Evolutionary conservation across 2,888 invertebrate genomes (phyloP).

Genomic region (Spilarctia lutea): DNA sequence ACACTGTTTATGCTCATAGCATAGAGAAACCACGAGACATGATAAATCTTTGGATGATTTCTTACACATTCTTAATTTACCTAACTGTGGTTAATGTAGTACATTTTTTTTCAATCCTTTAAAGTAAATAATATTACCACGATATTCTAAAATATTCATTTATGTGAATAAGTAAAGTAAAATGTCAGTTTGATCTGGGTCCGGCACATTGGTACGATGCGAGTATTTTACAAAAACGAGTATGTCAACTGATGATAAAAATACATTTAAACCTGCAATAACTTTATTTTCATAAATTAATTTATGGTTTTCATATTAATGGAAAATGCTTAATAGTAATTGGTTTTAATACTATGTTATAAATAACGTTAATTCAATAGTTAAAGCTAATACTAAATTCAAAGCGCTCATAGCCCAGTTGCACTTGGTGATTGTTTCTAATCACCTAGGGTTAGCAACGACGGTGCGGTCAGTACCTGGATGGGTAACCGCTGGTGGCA

Average conservation of each 20-base stretch:
- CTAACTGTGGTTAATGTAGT: neutral
- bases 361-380: neutral
- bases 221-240: neutral
- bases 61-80: neutral
- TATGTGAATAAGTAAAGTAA: neutral
- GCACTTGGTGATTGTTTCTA: too few relatives aligned
- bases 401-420: too few relatives aligned
- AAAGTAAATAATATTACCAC: too few relatives aligned
- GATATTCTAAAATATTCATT: neutral
- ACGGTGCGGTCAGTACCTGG: too few relatives aligned
- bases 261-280: neutral
- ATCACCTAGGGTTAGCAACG: too few relatives aligned
- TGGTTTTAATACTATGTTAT: neutral
- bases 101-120: neutral
- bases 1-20: neutral
- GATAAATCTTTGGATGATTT: neutral
- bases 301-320: neutral
- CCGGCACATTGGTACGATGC: neutral
- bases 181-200: slow-evolving; percentile 2
- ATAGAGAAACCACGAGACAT: neutral
- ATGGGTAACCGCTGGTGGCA: too few relatives aligned
- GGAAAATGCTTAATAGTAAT: neutral
- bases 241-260: neutral
- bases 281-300: neutral
- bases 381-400: neutral